A percentile compares a stretch with the other conserved stretches of the same genome.
phyloP scores from a whole-genome alignment of 2,113 vertebrate genomes.

The Petromus typicus region DNA sequence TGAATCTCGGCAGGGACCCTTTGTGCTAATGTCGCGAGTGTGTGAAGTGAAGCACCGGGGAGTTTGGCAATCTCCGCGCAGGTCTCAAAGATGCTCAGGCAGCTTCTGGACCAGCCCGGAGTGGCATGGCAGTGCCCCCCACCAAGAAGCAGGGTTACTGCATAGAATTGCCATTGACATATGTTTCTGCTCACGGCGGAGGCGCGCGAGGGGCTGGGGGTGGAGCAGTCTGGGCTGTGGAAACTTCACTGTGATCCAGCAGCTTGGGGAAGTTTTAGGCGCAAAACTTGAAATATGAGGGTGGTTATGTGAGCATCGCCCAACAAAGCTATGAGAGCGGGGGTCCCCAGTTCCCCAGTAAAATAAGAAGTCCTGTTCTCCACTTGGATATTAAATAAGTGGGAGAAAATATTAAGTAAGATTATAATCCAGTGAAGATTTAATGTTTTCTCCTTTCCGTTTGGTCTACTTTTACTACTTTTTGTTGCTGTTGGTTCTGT shows the following conservation, averaged over 20 bases:
- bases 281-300: not conserved
- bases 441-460: not conserved
- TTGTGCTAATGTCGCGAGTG: not conserved
- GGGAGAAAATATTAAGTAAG: not conserved
- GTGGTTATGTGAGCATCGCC: not conserved
- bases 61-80: not conserved
- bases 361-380: not conserved
- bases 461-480: not conserved
- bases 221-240: not conserved
- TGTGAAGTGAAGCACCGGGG: not conserved
- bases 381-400: not conserved
- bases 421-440: not conserved
- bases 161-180: not conserved
- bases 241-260: not conserved
- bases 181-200: not conserved
- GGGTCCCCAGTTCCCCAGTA: not conserved
- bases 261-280: not conserved
- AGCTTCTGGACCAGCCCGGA: not conserved
- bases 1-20: not conserved
- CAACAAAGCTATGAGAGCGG: not conserved
- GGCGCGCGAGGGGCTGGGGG: too few species aligned
- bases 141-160: not conserved
- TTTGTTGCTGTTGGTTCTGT: not conserved
- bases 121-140: not conserved
- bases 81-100: not conserved